Evolutionary conservation across 2,888 invertebrate species (phyloP), one percentile per base, ranked within the genome.

Genomic region (Aphidius colemani): DNA sequence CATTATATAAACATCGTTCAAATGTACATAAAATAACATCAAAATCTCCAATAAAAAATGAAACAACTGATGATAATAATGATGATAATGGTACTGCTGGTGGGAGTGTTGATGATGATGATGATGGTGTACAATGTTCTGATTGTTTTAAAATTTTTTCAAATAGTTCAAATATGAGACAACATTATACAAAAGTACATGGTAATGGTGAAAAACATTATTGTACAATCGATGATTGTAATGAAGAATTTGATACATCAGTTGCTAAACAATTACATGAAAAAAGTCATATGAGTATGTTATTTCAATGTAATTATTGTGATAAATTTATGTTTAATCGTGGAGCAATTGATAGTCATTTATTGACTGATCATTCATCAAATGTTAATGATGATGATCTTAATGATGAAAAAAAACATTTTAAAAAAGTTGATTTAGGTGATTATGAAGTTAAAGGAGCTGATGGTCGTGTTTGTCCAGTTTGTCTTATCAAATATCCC

Each of bases 1-100:
- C 88, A 0, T 78, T 90, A 40, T 85, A 87, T 45, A 86, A 87
- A 53, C 90, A 90, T 73, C 86, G 89, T 79, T 86, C 86, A 72
- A 84, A 70, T 5, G 71, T 86, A 69, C 87, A 88, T 70, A 79
- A 80, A 48, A 74, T 84, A 18, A 84, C 83, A 5, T 81, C 48
- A 7, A 73, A 70, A 7, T 67, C 49, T 0, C 3, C 41, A 40
- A 39, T 41, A 46, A 45, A 18, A 9, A 51, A 44, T 49, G 10
- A 7, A 45, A 51, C 30, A 39, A 10, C 6, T 39, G 7, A 7
- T 13, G 41, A 30, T 18, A 10, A 46, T 0, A 65, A 56, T 3
- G 55, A 49, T 63, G 18, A 65, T 11, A 84, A 74, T 72, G 44
- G 70, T 7, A 63, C 74, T 2, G 79, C 1, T 75, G 82, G 13